Percentiles rank a stretch among this genome's conserved stretches.
Evolutionary conservation across 2,888 invertebrate genomes (phyloP).

Genomic region (Nephrotoma flavescens): DNA sequence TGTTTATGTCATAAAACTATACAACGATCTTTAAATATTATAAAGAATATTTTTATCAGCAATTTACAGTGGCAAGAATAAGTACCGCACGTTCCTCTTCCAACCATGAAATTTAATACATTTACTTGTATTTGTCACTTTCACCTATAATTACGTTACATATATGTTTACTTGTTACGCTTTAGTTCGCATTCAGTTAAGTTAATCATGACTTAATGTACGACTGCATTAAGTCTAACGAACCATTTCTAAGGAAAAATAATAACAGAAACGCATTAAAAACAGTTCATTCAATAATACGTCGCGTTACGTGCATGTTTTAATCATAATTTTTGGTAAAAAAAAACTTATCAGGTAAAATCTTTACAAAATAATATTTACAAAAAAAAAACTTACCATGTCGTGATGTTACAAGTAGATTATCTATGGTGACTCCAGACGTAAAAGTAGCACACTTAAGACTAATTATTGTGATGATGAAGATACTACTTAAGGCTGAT

Average conservation of each 20-base stretch:
- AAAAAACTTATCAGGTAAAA: not conserved
- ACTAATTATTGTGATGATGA: not conserved
- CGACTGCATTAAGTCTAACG: not conserved
- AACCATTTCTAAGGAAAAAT: not conserved
- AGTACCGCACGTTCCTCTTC: no score
- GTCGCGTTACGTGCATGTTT: not conserved
- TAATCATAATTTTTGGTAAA: not conserved
- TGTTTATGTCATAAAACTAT: no score
- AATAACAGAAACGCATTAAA: not conserved
- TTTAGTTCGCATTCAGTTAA: not conserved
- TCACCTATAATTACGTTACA: not conserved
- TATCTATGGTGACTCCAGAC: slow-evolving; percentile 25
- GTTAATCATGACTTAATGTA: not conserved
- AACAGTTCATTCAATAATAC: not conserved
- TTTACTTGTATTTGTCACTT: not conserved
- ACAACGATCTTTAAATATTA: no score
- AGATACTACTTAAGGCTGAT: not conserved
- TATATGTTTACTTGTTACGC: not conserved
- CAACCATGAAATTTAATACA: no score
- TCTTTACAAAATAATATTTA: not conserved
- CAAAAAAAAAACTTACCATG: slow-evolving; percentile 24
- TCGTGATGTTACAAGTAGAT: slow-evolving; percentile 28
- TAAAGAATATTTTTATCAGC: no score
- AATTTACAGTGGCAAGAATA: no score
- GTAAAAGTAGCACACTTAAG: slow-evolving; percentile 3